phyloP scores from a whole-genome alignment of 2,888 invertebrate species.

The Tanytarsus gracilentus region DNA sequence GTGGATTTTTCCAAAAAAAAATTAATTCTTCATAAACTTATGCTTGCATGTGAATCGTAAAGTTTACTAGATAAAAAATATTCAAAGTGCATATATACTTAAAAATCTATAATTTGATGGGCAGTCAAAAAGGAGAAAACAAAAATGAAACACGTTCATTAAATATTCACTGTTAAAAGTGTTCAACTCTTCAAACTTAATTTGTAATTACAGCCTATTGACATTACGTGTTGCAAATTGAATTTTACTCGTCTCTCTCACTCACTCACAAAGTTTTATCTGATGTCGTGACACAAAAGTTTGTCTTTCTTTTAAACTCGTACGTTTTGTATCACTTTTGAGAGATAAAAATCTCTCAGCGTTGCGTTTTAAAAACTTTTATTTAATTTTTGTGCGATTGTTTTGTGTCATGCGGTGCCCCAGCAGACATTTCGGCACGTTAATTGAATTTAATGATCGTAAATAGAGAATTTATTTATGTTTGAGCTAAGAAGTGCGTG shows the following conservation, averaged over 20 bases:
- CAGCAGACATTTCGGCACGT: neutral
- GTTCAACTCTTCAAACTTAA: neutral
- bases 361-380: too few relatives aligned
- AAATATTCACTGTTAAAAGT: neutral
- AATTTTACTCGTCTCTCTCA: too few relatives aligned
- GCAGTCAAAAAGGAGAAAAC: neutral
- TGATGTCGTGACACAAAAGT: neutral
- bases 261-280: too few relatives aligned
- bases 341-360: slow-evolving; percentile 3
- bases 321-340: slow-evolving; percentile 3
- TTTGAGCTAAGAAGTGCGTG: neutral
- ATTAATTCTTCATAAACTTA: too few relatives aligned
- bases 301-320: neutral
- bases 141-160: neutral
- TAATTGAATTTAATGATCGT: slow-evolving; percentile 7
- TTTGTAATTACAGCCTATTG: slow-evolving; percentile 3
- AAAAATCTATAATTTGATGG: too few relatives aligned
- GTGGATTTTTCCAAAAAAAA: too few relatives aligned
- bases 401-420: neutral
- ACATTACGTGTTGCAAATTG: slow-evolving; percentile 5
- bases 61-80: too few relatives aligned
- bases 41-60: too few relatives aligned
- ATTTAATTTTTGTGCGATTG: too few relatives aligned
- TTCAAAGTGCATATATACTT: too few relatives aligned
- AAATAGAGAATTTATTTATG: neutral